These are phyloP conservation scores for Selenia dentaria DNA, from an alignment of 2,888 invertebrate genomes.

Conservation along the genomic window DNA sequence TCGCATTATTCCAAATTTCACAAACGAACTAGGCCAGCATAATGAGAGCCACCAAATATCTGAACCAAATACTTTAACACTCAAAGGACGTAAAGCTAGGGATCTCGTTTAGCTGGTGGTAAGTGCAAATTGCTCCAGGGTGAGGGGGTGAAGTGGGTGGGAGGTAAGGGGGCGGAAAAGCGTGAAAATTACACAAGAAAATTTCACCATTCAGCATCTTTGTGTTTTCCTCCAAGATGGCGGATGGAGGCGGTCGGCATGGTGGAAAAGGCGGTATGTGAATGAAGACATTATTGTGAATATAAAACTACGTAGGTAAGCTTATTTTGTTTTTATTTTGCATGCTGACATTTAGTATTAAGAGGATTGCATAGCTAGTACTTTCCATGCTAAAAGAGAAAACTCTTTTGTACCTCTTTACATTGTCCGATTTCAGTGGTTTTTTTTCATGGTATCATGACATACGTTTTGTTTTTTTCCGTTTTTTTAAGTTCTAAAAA, in stretches of 20 bases:
- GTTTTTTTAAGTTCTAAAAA: too few species aligned
- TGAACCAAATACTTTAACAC: conserved; percentile 25
- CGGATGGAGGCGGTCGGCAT: conserved; percentile 44
- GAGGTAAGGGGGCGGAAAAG: conserved; percentile 62
- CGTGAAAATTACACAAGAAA: conserved; percentile 84
- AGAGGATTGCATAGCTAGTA: too few species aligned
- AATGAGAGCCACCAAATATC: conserved; percentile 25
- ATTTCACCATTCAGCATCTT: conserved; percentile 83
- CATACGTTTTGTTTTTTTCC: too few species aligned
- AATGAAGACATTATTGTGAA: too few species aligned
- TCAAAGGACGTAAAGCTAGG: conserved; percentile 22
- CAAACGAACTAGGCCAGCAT: conserved; percentile 27
- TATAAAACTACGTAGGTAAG: too few species aligned
- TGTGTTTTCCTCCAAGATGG: conserved; percentile 83
- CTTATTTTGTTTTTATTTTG: too few species aligned
- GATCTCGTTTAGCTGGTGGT: conserved; percentile 30
- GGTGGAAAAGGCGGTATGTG: conserved; percentile 36
- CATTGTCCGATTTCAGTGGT: too few species aligned
- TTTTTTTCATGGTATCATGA: too few species aligned
- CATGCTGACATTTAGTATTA: too few species aligned
- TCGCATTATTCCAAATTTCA: conserved; percentile 33
- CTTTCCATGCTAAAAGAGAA: too few species aligned
- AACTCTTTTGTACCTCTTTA: too few species aligned
- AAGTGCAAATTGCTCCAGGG: conserved; percentile 32
- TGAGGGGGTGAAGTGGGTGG: conserved; percentile 32